Percentiles rank a stretch among this genome's conserved stretches.
Conservation (phyloP, 2,888 invertebrate genomes). For the Phlogophora meticulosa region DNA sequence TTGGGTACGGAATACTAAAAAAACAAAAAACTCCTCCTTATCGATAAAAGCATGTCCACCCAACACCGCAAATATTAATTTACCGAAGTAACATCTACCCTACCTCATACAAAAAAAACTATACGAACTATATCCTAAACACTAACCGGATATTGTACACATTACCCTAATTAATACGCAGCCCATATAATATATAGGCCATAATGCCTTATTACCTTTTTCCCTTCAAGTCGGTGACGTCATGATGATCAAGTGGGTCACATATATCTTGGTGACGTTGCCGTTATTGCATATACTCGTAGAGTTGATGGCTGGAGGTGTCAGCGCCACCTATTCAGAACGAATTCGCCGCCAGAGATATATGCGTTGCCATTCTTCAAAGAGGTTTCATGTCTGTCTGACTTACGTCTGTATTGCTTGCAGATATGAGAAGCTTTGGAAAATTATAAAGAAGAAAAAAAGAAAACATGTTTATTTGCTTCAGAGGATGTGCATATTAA, state of each 20-base stretch:
- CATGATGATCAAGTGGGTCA: constrained; percentile 78
- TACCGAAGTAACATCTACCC: constrained; percentile 6
- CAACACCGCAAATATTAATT: background rate
- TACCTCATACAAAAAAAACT: no score
- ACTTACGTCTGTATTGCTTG: constrained; percentile 21
- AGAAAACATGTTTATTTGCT: no score
- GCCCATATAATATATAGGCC: constrained; percentile 32
- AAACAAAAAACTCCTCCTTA: no score
- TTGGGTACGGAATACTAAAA: no score
- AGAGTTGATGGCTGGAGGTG: constrained; percentile 71
- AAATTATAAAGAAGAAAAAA: no score
- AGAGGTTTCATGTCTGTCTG: constrained; percentile 23
- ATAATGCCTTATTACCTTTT: constrained; percentile 57
- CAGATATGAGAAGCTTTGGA: background rate
- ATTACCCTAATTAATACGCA: constrained; percentile 53
- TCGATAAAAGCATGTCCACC: no score
- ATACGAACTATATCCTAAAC: background rate
- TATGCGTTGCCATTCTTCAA: constrained; percentile 79
- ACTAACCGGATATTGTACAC: constrained; percentile 16
- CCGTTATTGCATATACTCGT: constrained; percentile 82
- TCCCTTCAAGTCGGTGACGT: constrained; percentile 51
- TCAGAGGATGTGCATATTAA: no score
- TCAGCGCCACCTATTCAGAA: constrained; percentile 71
- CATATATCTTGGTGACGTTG: constrained; percentile 84
- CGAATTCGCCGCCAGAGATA: constrained; percentile 75